Evolutionary conservation across 2,888 invertebrate species (phyloP), one percentile per base, ranked within the genome.

Genomic region (Leptinotarsa juncta): DNA sequence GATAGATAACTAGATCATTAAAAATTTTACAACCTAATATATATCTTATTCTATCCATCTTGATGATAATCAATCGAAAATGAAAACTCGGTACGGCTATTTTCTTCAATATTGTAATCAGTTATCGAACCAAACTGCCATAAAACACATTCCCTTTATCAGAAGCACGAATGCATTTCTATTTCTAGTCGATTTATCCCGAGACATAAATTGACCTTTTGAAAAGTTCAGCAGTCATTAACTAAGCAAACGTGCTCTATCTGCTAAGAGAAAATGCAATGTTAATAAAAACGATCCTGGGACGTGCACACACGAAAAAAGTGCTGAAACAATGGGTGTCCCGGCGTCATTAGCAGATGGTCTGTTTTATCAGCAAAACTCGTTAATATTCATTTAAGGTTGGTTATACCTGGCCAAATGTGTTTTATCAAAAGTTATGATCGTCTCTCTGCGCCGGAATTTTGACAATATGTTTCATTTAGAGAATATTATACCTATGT

Each of bases 231-330:
- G 32, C 10, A 42, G 62, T 62, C 62, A 42, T 62, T 62, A 62
- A 62, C 32, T 32, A 42, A 62, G 62, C 62, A 62, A 67, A 53
- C 68, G 68, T 68, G 68, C 55, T 42, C 51, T 68, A 68, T 68
- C 68, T 53, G 55, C 68, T 18, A 32, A 32, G 55, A 32, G 55
- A 55, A 62, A 62, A 42, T 62, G 62, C 42, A 62, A 32, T 62
- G 62, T 62, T 62, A 62, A 62, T 62, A 62, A 62, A 62, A 62
- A 62, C 62, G 62, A 62, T 62, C 62, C n/a, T 62, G 42, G 62
- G 62, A 32, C 62, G 62, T 62, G 62, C 62, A 42, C 18, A 62
- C 62, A 42, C 62, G 62, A 62, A 62, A 62, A 62, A 62, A 62
- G 62, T 18, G 62, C 62, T 62, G 42, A 62, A 62, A 62, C 62